Percentiles rank a stretch among this genome's conserved stretches.
Evolutionary conservation across 2,797 vertebrate species (phyloP).

Genomic region (Takifugu ocellatus): DNA sequence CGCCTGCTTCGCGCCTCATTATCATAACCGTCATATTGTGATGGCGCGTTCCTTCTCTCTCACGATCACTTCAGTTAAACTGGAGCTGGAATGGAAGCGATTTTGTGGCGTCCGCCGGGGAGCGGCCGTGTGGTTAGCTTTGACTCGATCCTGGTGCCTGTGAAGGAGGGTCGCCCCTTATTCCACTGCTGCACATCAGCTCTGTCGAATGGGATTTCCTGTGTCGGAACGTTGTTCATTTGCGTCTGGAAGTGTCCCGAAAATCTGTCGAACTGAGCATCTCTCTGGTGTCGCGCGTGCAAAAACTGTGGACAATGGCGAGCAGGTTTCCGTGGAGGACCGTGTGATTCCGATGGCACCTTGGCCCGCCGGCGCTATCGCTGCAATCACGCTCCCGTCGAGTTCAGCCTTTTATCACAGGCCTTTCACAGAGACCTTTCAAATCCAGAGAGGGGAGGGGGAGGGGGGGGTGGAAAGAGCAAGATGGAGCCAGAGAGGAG

Average conservation of each 20-base stretch:
- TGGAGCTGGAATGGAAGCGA: slow-evolving; percentile 41
- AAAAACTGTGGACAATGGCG: slow-evolving; percentile 28
- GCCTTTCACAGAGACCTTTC: slow-evolving; percentile 71
- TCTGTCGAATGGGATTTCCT: slow-evolving; percentile 18
- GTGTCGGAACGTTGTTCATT: not conserved
- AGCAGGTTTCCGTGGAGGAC: slow-evolving; percentile 18
- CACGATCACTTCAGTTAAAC: slow-evolving; percentile 65
- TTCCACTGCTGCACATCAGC: not conserved
- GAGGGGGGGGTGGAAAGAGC: slow-evolving; percentile 38
- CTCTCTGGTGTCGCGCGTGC: slow-evolving; percentile 14
- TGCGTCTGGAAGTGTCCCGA: not conserved
- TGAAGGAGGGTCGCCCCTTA: not conserved
- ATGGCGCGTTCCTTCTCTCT: slow-evolving; percentile 39
- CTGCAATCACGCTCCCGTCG: slow-evolving; percentile 67
- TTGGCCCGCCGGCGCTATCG: slow-evolving; percentile 53
- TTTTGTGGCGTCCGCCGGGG: slow-evolving; percentile 28
- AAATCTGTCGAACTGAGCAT: slow-evolving; percentile 16
- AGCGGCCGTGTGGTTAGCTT: slow-evolving; percentile 17
- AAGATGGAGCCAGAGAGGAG: slow-evolving; percentile 37
- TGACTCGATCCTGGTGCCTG: not conserved
- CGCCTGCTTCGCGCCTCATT: slow-evolving; percentile 37
- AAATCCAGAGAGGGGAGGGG: slow-evolving; percentile 36
- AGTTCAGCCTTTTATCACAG: slow-evolving; percentile 68
- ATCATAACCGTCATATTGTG: slow-evolving; percentile 57
- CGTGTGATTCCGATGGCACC: slow-evolving; percentile 48